These are phyloP conservation scores for Eptatretus burgeri DNA, from an alignment of 2,113 vertebrate genomes.

Conservation along the genomic window DNA sequence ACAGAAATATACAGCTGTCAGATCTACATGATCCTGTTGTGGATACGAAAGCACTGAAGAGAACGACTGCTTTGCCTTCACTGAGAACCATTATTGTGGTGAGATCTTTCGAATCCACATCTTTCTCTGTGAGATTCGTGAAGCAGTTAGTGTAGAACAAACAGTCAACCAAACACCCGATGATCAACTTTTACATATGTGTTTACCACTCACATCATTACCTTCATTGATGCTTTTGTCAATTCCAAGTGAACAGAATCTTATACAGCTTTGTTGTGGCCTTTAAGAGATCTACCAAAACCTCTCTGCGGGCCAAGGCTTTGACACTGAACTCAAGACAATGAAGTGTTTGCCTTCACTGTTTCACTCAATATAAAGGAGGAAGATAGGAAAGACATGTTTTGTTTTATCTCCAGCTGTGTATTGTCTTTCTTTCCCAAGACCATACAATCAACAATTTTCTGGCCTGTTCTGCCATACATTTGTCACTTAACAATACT, in stretches of 20 bases:
- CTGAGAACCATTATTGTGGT: conserved; percentile 60
- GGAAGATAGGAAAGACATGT: conserved; percentile 89
- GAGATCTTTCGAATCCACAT: conserved; percentile 94
- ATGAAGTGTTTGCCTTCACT: conserved; percentile 62
- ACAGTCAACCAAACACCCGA: not conserved
- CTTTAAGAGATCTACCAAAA: conserved; percentile 56
- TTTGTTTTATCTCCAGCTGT: conserved; percentile 11
- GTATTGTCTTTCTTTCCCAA: too few relatives aligned
- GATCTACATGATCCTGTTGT: conserved; percentile 89
- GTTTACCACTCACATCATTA: not conserved
- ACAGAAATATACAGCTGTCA: conserved; percentile 61
- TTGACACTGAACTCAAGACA: conserved; percentile 31
- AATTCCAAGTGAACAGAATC: conserved; percentile 60
- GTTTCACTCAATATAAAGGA: conserved; percentile 74
- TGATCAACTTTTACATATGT: not conserved
- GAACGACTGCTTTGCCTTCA: conserved; percentile 73
- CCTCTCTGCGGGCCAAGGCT: conserved; percentile 31
- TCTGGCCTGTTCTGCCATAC: too few relatives aligned
- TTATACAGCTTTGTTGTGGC: conserved; percentile 79
- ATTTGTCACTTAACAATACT: too few relatives aligned
- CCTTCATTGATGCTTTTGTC: too few relatives aligned
- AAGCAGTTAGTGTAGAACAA: conserved; percentile 40
- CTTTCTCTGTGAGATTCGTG: conserved; percentile 87
- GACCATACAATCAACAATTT: too few relatives aligned
- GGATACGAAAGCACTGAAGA: conserved; percentile 47